Percentiles rank a stretch among this genome's conserved stretches.
Evolutionary conservation across 2,888 invertebrate species (phyloP).

Genomic region (Chelonus formosanus): DNA sequence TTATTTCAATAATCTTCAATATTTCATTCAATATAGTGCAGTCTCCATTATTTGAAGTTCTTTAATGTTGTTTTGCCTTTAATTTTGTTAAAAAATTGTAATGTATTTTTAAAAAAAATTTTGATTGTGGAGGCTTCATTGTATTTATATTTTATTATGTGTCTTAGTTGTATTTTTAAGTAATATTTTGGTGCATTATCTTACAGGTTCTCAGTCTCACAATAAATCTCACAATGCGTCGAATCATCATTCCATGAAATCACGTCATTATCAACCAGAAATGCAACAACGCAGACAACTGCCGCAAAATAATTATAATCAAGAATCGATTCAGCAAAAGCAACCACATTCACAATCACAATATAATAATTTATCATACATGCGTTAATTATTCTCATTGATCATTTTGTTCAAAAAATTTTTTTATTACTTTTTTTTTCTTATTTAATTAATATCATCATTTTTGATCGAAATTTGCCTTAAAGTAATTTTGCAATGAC

Average conservation of each 20-base stretch:
- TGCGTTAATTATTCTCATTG: conserved; percentile 1
- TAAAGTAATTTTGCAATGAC: too few species aligned
- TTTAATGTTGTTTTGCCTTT: too few species aligned
- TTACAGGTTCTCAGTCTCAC: conserved; percentile 59
- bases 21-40: too few species aligned
- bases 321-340: conserved; percentile 47
- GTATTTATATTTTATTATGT: conserved; percentile 24
- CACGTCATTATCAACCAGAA: conserved; percentile 53
- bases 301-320: conserved; percentile 56
- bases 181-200: conserved; percentile 36
- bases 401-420: neutral
- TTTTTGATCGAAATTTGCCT: too few species aligned
- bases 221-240: conserved; percentile 60
- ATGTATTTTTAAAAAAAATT: too few species aligned
- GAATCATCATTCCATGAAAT: conserved; percentile 64
- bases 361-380: conserved; percentile 17
- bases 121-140: neutral
- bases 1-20: too few species aligned
- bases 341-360: conserved; percentile 33
- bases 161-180: conserved; percentile 22
- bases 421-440: conserved; percentile 3
- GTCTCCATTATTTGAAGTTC: too few species aligned
- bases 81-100: too few species aligned
- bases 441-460: too few species aligned
- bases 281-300: conserved; percentile 56